Evolutionary conservation across 2,113 vertebrate species (phyloP).

Genomic region (Clarias gariepinus): DNA sequence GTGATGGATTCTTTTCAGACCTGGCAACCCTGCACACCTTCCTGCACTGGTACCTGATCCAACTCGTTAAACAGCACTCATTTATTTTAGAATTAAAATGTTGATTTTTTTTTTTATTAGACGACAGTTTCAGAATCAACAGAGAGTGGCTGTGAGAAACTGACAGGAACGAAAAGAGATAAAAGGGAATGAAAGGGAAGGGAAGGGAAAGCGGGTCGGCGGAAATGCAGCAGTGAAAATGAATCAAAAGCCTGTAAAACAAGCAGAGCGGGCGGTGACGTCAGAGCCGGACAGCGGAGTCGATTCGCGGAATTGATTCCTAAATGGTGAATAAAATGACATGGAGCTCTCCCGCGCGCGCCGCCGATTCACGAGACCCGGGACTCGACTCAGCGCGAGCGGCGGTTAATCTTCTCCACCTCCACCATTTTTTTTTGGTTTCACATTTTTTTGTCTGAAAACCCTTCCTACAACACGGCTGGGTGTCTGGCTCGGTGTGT

Average conservation of each 20-base stretch:
- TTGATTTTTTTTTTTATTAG: background rate
- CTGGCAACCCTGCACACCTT: background rate
- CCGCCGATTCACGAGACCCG: background rate
- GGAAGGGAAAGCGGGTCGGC: background rate
- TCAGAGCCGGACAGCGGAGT: background rate
- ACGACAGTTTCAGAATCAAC: background rate
- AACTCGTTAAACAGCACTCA: no score
- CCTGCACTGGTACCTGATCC: background rate
- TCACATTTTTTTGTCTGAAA: no score
- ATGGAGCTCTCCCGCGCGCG: background rate
- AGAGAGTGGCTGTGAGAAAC: background rate
- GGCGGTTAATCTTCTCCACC: background rate
- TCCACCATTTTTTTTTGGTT: background rate
- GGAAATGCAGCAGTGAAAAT: constrained; percentile 8
- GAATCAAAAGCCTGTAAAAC: background rate
- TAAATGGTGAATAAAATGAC: no score
- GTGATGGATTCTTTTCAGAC: background rate
- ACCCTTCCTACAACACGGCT: background rate
- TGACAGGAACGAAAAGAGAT: background rate
- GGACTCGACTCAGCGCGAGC: background rate
- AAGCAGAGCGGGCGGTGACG: background rate
- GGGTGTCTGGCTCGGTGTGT: background rate
- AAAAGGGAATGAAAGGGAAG: background rate
- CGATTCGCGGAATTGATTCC: background rate
- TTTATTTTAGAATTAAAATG: background rate